These are phyloP conservation scores for Mixornis gularis DNA, from an alignment of 2,113 vertebrate species.

Conservation along the genomic window DNA sequence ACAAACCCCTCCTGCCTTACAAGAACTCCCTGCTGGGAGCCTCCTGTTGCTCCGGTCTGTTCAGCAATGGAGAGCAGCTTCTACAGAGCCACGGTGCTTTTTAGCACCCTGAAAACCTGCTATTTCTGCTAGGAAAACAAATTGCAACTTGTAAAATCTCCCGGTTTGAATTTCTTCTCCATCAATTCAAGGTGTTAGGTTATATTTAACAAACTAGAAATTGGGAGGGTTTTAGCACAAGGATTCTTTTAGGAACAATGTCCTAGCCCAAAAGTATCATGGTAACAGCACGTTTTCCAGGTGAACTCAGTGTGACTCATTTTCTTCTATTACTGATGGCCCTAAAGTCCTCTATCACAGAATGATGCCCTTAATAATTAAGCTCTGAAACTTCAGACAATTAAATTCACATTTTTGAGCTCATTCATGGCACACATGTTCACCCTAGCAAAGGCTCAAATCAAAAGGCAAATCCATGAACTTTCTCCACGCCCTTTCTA, in stretches of 20 bases:
- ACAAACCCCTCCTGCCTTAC: not conserved
- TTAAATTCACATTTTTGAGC: not conserved
- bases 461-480: not conserved
- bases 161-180: not conserved
- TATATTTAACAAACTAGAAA: not conserved
- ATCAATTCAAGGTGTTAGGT: accelerated
- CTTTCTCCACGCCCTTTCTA: not conserved
- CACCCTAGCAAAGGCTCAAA: not conserved
- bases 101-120: not conserved
- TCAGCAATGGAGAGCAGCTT: not conserved
- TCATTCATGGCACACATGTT: not conserved
- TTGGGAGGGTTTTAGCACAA: not conserved
- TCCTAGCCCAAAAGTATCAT: not conserved
- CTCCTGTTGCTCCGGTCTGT: not conserved
- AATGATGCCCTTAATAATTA: not conserved
- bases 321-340: not conserved
- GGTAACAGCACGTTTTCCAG: not conserved
- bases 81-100: not conserved
- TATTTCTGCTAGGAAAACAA: not conserved
- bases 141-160: not conserved
- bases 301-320: not conserved
- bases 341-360: not conserved
- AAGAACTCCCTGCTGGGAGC: not conserved
- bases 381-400: not conserved
- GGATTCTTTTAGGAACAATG: not conserved